Percentiles rank a stretch among this genome's conserved stretches.
phyloP scores from a whole-genome alignment of 2,888 invertebrate species.

The Noctua comes region DNA sequence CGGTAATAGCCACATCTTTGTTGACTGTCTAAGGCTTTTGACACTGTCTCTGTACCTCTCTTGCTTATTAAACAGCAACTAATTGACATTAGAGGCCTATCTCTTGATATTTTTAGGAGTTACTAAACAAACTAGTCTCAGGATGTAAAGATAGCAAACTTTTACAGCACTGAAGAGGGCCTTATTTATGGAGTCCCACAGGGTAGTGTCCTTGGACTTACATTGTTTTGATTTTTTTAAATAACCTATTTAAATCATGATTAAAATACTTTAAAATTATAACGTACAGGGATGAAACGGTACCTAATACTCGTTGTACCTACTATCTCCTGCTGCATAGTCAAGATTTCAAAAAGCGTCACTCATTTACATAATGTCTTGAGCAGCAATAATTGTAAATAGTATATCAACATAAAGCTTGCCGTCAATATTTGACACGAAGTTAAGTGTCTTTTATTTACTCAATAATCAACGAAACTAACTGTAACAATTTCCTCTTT shows the following conservation, averaged over 20 bases:
- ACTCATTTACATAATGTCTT: background rate
- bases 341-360: background rate
- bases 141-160: background rate
- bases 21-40: conserved; percentile 3
- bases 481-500: conserved; percentile 8
- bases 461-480: background rate
- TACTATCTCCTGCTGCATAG: background rate
- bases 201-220: background rate
- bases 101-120: background rate
- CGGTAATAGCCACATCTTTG: conserved; percentile 87
- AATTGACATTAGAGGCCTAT: background rate
- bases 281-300: background rate
- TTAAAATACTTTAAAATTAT: background rate
- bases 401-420: background rate
- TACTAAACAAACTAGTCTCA: background rate
- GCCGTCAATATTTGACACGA: background rate
- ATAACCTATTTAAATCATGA: background rate
- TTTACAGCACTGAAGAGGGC: background rate
- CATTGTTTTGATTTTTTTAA: background rate
- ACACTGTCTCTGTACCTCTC: background rate
- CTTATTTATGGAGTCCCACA: conserved; percentile 6
- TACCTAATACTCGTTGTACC: background rate
- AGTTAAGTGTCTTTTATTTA: background rate
- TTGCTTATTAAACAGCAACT: background rate
- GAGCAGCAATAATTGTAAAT: background rate